Base-by-base conservation (phyloP, 2,113 vertebrate genomes). In the Catagonus wagneri region DNA sequence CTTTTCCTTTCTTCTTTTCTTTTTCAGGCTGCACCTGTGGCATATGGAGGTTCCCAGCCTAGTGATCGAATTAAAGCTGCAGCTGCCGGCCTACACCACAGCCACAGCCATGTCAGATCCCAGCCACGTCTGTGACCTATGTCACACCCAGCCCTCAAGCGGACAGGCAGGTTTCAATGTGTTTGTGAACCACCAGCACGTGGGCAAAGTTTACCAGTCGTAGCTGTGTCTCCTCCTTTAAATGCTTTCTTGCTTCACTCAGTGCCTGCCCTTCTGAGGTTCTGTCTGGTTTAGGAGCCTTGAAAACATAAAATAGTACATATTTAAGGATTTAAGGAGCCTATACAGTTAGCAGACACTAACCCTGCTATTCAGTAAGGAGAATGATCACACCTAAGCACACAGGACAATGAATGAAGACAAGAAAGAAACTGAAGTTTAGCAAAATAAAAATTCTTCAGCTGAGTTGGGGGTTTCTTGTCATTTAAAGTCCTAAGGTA, bases 141-240 rank as follows among this genome's bases (percentile, higher is more conserved):
- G 8, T 8, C 44, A 44, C 44, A 44, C 5, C 44, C 8, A 44
- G 44, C 8, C 44, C 44, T 44, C 44, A 44, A 44, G 44, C 8
- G 44, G 44, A 44, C 44, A 44, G 44, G 44, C 8, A 52, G 2
- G 32, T 29, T 19, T 22, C 10, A 54, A 16, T 0, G 14, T 11
- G 10, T 52, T 23, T 4, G 20, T 0, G 19, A 94, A 89, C 34
- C 54, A 61, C 14, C 3, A 84, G 3, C 84, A 69, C 0, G 29
- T 79, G 32, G n/a, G 1, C 15, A 16, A 23, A 29, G 11, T 99
- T 97, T 98, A 99, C 99, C 99, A 99, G 96, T 95, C 99, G 98
- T 65, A 99, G 98, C 90, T 99, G 99, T 56, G 99, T 99, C 98
- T 99, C 99, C 97, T 99, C 99, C 98, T 99, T 99, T 39, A 99